Base-by-base conservation (phyloP, 1,140 invertebrate genomes). In the Agrypnia vestita region DNA sequence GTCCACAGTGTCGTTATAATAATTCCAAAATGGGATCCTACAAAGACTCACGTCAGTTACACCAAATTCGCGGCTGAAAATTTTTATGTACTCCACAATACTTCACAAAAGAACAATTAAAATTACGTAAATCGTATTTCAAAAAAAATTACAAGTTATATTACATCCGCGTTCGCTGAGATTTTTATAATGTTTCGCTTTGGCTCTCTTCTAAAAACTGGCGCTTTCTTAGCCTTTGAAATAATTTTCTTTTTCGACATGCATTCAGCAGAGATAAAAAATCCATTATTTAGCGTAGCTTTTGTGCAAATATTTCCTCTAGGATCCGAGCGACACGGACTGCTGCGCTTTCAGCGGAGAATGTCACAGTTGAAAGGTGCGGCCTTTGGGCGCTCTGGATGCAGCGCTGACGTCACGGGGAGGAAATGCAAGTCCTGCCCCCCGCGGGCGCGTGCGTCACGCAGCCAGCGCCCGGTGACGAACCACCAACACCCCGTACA, bases 311-410 rank as follows among this genome's bases (percentile, higher is more conserved):
- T 3, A 51, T 51, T 12, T 51, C 11, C 8, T 1, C 11, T 3
- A 51, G 49, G 11, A 51, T 51, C 49, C 11, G 8, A 51, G 11
- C 8, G 49, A 15, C 49, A 1, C 13, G 67, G 67, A 3, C 11
- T 35, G 25, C 17, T 71, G 35, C 12, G 67, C 25, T 46, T 46
- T 49, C 15, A 12, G 3, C 9, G 53, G 35, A 10, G 73, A 81
- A 81, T 81, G 80, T 74, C 80, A 81, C 25, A 81, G 80, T 81
- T 81, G 80, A 81, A 64, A 59, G 59, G 59, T 62, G 74, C 35
- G 76, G 79, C 51, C 62, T n/a, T 21, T 4, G 43, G 72, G 51
- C 47, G 43, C n/a, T 17, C 67, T 47, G 61, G 62, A n/a, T 77
- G 69, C 44, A 76, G 61, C 56, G 46, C 53, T 81, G 80, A 74